Conservation (phyloP, 1,140 invertebrate species). For the Homarus americanus region DNA sequence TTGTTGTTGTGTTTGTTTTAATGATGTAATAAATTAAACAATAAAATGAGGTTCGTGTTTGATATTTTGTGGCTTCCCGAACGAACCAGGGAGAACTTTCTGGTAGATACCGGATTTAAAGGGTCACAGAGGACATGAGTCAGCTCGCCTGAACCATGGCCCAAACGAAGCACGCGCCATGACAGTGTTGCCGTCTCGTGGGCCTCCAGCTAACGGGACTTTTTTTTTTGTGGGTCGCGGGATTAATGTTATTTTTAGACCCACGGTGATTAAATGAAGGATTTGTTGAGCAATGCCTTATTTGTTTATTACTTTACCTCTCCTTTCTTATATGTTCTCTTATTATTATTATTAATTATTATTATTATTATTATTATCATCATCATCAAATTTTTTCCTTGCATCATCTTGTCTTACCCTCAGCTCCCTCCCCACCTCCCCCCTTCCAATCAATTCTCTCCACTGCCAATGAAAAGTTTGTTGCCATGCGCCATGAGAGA, state of each 20-base stretch:
- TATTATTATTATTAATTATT: too few relatives aligned
- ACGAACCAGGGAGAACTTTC: too few relatives aligned
- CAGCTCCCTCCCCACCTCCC: not conserved
- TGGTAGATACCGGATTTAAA: not conserved
- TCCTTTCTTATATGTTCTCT: not conserved
- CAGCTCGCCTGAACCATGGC: too few relatives aligned
- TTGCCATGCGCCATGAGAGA: not conserved
- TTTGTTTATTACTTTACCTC: not conserved
- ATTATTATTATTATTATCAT: too few relatives aligned
- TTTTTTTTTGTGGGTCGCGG: not conserved
- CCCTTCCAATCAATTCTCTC: not conserved
- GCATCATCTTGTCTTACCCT: not conserved
- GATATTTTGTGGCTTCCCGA: too few relatives aligned
- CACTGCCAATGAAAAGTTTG: not conserved
- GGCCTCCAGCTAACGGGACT: slow-evolving; percentile 7
- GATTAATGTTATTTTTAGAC: slow-evolving; percentile 11
- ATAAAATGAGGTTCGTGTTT: too few relatives aligned
- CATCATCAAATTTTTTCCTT: not conserved
- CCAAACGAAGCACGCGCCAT: slow-evolving; percentile 29
- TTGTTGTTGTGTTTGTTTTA: too few relatives aligned
- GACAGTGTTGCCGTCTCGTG: slow-evolving; percentile 20
- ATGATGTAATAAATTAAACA: too few relatives aligned
- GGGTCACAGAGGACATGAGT: slow-evolving; percentile 34
- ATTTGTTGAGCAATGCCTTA: not conserved
- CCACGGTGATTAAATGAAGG: not conserved